Conservation (phyloP, 2,797 vertebrate genomes). For the Sebastes matsubarae region DNA sequence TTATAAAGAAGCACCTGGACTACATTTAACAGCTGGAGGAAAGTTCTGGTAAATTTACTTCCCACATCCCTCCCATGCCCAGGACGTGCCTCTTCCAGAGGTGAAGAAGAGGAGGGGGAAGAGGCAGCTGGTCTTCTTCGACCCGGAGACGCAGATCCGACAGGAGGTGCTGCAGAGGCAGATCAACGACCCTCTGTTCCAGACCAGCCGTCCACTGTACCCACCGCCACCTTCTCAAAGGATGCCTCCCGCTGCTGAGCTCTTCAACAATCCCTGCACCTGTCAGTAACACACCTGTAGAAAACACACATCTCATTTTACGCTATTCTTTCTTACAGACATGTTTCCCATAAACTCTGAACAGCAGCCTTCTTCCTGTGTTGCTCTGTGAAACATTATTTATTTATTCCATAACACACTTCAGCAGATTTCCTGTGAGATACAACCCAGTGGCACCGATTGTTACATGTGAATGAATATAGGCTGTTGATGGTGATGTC, state of each 20-base stretch:
- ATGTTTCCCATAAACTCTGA: background rate
- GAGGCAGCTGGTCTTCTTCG: conserved; percentile 80
- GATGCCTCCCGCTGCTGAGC: conserved; percentile 39
- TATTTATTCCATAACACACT: background rate
- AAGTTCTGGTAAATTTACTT: background rate
- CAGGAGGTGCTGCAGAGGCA: conserved; percentile 56
- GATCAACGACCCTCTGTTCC: conserved; percentile 44
- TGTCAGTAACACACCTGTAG: conserved; percentile 63
- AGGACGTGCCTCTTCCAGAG: conserved; percentile 21
- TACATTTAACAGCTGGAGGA: background rate
- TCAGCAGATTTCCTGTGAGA: background rate
- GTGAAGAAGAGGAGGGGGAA: conserved; percentile 40
- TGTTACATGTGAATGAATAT: background rate
- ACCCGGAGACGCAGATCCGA: conserved; percentile 75
- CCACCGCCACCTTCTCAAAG: background rate
- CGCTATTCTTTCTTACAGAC: background rate
- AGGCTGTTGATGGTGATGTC: background rate
- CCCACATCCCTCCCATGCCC: background rate
- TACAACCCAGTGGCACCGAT: background rate
- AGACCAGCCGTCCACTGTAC: conserved; percentile 34
- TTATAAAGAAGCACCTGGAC: background rate
- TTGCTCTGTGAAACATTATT: background rate
- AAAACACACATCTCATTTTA: background rate
- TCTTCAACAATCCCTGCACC: conserved; percentile 70
- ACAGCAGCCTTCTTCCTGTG: background rate